phyloP scores from a whole-genome alignment of 2,113 vertebrate genomes.

The Scomber japonicus region DNA sequence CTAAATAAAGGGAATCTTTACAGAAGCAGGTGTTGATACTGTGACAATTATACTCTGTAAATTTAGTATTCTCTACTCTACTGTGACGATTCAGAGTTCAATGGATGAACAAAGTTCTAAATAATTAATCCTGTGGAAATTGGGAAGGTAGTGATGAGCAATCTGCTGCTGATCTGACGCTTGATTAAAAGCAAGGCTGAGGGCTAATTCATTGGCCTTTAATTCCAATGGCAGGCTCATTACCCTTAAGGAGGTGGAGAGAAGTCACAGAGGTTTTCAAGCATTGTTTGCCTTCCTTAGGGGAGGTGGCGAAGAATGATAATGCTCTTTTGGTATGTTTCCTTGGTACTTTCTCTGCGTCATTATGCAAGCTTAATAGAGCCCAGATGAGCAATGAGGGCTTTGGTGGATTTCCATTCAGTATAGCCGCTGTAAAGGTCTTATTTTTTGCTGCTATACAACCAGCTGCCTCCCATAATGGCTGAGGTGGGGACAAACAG shows the following conservation, averaged over 20 bases:
- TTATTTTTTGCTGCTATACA: slow-evolving; percentile 46
- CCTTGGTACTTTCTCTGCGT: slow-evolving; percentile 42
- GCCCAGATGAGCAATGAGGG: slow-evolving; percentile 55
- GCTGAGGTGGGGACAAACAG: slow-evolving; percentile 45
- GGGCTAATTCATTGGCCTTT: slow-evolving; percentile 74
- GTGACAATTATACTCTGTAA: slow-evolving; percentile 7
- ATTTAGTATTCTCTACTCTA: slow-evolving; percentile 20
- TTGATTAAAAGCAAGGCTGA: slow-evolving; percentile 74
- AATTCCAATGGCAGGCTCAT: slow-evolving; percentile 64
- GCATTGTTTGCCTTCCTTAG: slow-evolving; percentile 53
- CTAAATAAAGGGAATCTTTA: not conserved
- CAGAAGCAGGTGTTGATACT: not conserved
- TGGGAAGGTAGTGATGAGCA: slow-evolving; percentile 58
- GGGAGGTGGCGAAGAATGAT: slow-evolving; percentile 41
- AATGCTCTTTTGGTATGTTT: slow-evolving; percentile 55
- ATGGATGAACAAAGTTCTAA: slow-evolving; percentile 52
- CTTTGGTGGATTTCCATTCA: slow-evolving; percentile 51
- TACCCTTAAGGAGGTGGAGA: slow-evolving; percentile 55
- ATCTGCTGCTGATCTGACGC: slow-evolving; percentile 63
- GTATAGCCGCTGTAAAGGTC: slow-evolving; percentile 34
- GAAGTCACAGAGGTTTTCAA: slow-evolving; percentile 59
- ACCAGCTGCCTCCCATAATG: slow-evolving; percentile 41
- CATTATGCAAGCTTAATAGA: slow-evolving; percentile 61
- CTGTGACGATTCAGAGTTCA: slow-evolving; percentile 45
- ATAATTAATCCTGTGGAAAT: slow-evolving; percentile 68